Base-by-base conservation (phyloP, 2,888 invertebrate species). In the Acrobasis suavella region DNA sequence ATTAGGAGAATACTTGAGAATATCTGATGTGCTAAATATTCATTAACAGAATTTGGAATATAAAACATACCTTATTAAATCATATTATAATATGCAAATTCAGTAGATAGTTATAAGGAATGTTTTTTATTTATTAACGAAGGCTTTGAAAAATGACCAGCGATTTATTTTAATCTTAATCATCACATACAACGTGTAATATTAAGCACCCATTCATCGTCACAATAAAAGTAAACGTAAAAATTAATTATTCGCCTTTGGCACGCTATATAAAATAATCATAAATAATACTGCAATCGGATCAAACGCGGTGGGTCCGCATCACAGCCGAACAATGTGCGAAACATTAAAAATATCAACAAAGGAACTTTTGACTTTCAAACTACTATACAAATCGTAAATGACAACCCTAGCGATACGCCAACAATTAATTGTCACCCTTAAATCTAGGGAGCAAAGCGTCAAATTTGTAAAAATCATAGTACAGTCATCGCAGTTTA, bases 291-390 rank as follows among this genome's bases (percentile, higher is more conserved):
- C 81, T 74, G 81, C 86, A 89, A 91, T 89, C 88, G 86, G 91
- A 91, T 91, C 88, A 87, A 90, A 86, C 86, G 88, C 86, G 89
- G 91, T 88, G 78, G 89, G 89, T 89, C 89, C 80, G 74, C 82
- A 68, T 69, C 73, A 68, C 70, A 70, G 67, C 37, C 72, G 78
- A 86, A 91, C 91, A 91, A 91, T 91, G 91, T 90, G 91, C 91
- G 89, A 92, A 91, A 91, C 92, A 91, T 92, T 91, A 91, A 91
- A 92, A 90, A 89, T 91, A 92, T 92, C 91, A 91, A 91, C 91
- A 91, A 92, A 89, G 81, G 88, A 85, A 86, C 89, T 91, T 91
- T 89, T 91, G 89, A 91, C 89, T 89, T 88, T 87, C 87, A 88
- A 87, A 89, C 87, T 89, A 89, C 85, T 87, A 72, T 72, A 76